Conservation (phyloP, 2,888 invertebrate species). For the Augochlorella aurata region DNA sequence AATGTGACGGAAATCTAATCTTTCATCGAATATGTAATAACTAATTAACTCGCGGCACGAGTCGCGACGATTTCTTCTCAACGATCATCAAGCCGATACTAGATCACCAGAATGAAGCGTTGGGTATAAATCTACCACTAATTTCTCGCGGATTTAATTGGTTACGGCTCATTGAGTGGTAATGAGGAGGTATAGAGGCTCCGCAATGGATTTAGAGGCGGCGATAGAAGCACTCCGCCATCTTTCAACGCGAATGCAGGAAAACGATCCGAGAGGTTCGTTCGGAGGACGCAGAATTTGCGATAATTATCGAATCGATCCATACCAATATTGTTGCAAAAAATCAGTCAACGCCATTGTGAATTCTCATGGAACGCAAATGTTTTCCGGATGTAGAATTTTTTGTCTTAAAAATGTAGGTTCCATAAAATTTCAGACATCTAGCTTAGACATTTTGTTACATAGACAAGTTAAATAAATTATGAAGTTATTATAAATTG, state of each 20-base stretch:
- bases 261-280: not conserved
- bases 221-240: not conserved
- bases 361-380: too few species aligned
- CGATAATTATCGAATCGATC: slow-evolving; percentile 15
- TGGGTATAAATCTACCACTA: slow-evolving; percentile 20
- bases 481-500: too few species aligned
- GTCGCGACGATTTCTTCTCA: not conserved
- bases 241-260: slow-evolving; percentile 7
- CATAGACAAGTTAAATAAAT: too few species aligned
- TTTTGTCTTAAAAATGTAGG: too few species aligned
- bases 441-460: too few species aligned
- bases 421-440: too few species aligned
- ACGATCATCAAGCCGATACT: slow-evolving; percentile 6
- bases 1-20: not conserved
- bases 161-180: slow-evolving; percentile 41
- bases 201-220: slow-evolving; percentile 1
- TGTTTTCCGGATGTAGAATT: too few species aligned
- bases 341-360: too few species aligned
- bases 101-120: slow-evolving; percentile 22
- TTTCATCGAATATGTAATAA: slow-evolving; percentile 12
- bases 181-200: slow-evolving; percentile 24
- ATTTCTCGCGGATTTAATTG: slow-evolving; percentile 50
- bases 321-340: too few species aligned
- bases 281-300: not conserved
- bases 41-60: slow-evolving; percentile 12